A percentile compares a stretch with the other conserved stretches of the same genome.
These are phyloP conservation scores for Thyatira batis DNA, from an alignment of 2,888 invertebrate species.

Conservation along the genomic window DNA sequence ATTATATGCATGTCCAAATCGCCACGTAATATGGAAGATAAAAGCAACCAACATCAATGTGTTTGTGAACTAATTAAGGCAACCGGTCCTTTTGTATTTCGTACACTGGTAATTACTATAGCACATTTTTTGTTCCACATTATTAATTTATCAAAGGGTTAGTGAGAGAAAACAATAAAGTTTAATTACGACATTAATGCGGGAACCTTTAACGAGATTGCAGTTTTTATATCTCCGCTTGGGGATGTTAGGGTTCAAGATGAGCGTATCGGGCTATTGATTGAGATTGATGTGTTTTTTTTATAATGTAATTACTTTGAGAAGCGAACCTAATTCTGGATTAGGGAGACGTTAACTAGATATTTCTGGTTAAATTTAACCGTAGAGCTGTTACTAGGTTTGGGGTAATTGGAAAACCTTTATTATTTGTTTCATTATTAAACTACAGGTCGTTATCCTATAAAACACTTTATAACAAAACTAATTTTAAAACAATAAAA, in stretches of 20 bases:
- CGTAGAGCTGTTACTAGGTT: no score
- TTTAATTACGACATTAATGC: conserved; percentile 41
- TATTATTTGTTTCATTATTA: no score
- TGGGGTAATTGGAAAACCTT: no score
- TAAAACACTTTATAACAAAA: no score
- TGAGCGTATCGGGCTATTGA: background rate
- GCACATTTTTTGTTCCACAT: conserved; percentile 51
- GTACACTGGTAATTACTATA: conserved; percentile 38
- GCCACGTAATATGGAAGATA: background rate
- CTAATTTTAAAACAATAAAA: no score
- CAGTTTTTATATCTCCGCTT: conserved; percentile 18
- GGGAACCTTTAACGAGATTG: conserved; percentile 25
- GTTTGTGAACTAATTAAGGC: background rate
- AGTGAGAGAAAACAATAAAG: conserved; percentile 45
- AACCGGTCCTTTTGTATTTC: conserved; percentile 6
- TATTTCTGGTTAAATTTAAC: no score
- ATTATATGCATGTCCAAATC: no score
- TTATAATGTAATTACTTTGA: background rate
- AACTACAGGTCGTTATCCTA: no score
- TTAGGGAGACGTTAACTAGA: no score
- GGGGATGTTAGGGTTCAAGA: conserved; percentile 8
- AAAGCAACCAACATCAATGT: background rate
- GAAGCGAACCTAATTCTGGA: no score
- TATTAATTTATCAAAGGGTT: conserved; percentile 52
- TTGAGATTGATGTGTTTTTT: background rate